A percentile compares a stretch with the other conserved stretches of the same genome.
These are phyloP conservation scores for Phrynocephalus versicolor DNA, from an alignment of 2,113 vertebrate species.

Conservation along the genomic window DNA sequence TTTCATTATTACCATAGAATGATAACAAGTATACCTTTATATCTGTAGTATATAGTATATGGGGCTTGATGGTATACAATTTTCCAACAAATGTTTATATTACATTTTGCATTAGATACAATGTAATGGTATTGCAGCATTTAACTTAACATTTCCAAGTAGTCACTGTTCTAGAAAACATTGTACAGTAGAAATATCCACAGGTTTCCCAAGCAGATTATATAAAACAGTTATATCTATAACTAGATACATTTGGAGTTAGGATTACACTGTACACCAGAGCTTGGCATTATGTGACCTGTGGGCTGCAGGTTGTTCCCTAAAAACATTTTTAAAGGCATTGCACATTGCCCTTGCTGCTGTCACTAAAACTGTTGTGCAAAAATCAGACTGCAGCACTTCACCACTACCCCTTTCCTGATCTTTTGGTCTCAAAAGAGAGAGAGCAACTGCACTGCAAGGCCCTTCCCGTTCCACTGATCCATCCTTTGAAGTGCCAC, in stretches of 20 bases:
- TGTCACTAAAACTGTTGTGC: background rate
- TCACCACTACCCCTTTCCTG: background rate
- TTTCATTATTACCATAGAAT: too few relatives aligned
- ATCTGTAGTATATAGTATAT: too few relatives aligned
- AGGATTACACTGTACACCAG: background rate
- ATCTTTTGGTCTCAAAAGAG: background rate
- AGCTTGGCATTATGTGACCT: background rate
- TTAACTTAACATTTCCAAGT: background rate
- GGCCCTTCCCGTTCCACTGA: too few relatives aligned
- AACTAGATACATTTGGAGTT: background rate
- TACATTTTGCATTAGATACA: background rate
- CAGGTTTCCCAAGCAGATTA: background rate
- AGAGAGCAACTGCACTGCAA: background rate
- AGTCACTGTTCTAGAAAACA: background rate
- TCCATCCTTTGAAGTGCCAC: background rate
- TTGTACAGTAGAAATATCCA: background rate
- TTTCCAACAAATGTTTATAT: background rate
- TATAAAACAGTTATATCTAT: background rate
- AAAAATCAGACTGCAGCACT: background rate
- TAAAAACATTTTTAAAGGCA: background rate
- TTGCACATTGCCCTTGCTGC: background rate
- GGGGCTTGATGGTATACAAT: background rate
- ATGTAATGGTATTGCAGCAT: background rate
- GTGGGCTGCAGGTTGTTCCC: background rate
- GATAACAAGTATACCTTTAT: too few relatives aligned